These are phyloP conservation scores for Brachionus koreanus DNA, from an alignment of 1,140 invertebrate species.

Conservation along the genomic window DNA sequence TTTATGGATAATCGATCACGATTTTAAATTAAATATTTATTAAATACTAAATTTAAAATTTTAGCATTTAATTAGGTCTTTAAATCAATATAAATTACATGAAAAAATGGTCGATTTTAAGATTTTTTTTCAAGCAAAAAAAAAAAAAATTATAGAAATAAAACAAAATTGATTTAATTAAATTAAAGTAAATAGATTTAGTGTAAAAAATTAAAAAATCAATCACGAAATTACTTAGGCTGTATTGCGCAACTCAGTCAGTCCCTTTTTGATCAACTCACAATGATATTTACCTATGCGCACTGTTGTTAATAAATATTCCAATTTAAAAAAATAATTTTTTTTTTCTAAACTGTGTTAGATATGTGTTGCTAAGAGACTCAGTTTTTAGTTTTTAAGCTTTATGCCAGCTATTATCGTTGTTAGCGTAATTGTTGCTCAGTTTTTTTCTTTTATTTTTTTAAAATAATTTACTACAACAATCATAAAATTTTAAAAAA, in stretches of 20 bases:
- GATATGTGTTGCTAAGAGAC: constrained; percentile 8
- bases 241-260: background rate
- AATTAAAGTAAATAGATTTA: background rate
- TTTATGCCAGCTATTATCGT: background rate
- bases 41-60: background rate
- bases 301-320: constrained; percentile 26
- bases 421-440: constrained; percentile 30
- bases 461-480: background rate
- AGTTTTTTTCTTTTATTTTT: constrained; percentile 1
- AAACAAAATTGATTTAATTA: background rate
- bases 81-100: background rate
- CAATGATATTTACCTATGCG: constrained; percentile 2
- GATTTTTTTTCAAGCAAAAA: no score
- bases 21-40: background rate
- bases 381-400: background rate
- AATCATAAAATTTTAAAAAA: background rate
- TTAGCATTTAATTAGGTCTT: background rate
- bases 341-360: background rate
- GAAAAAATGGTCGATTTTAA: background rate
- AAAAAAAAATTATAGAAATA: background rate
- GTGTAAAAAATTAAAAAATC: background rate
- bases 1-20: background rate
- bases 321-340: background rate
- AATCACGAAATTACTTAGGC: background rate
- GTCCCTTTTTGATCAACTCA: background rate